Evolutionary conservation across 2,797 vertebrate species (phyloP).

Genomic region (Cossypha polioptera): DNA sequence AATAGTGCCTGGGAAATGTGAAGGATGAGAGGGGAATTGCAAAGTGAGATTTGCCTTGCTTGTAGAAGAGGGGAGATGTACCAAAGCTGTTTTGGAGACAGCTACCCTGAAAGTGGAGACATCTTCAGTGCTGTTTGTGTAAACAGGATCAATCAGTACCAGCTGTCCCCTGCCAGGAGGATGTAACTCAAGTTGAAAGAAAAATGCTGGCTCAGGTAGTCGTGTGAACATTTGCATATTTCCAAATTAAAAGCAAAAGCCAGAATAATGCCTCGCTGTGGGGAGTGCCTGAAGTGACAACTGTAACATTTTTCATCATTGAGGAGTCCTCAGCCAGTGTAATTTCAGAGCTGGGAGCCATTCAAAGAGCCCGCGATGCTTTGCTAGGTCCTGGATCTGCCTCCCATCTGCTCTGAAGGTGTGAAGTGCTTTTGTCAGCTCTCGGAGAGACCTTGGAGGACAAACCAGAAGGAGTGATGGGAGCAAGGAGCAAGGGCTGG

Average conservation of each 20-base stretch:
- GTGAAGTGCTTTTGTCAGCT: not conserved
- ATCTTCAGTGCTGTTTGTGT: not conserved
- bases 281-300: not conserved
- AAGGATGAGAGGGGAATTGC: not conserved
- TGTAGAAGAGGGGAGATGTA: not conserved
- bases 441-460: not conserved
- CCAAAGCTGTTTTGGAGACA: not conserved
- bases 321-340: not conserved
- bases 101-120: not conserved
- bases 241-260: not conserved
- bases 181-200: not conserved
- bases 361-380: not conserved
- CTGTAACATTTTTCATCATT: not conserved
- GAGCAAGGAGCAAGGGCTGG: not conserved
- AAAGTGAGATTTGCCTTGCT: not conserved
- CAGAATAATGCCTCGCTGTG: not conserved
- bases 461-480: not conserved
- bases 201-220: not conserved
- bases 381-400: not conserved
- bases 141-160: not conserved
- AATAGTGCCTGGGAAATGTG: not conserved
- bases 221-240: not conserved
- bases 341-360: not conserved
- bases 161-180: rapidly evolving
- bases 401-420: not conserved